These are phyloP conservation scores for Ochotona princeps DNA, from an alignment of 2,113 vertebrate genomes.

Conservation along the genomic window DNA sequence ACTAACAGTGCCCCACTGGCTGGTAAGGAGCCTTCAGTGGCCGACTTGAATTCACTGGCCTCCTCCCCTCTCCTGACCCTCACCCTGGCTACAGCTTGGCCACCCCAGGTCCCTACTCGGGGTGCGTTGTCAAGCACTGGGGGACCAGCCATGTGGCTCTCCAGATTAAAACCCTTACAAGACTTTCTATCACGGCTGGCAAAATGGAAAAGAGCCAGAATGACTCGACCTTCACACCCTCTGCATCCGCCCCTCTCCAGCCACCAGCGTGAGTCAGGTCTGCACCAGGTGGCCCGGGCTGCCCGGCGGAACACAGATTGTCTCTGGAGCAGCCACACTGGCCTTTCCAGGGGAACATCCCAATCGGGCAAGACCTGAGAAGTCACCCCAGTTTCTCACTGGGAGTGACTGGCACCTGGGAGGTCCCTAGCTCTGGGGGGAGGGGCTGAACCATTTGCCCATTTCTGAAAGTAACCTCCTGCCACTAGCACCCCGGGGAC, in stretches of 20 bases:
- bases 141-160: fast-evolving
- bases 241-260: neutral
- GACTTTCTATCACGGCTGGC: neutral
- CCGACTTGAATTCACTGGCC: neutral
- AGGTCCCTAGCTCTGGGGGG: fast-evolving
- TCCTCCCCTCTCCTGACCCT: neutral
- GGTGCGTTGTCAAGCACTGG: no score
- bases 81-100: neutral
- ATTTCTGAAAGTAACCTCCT: fast-evolving
- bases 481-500: fast-evolving
- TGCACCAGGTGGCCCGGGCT: neutral
- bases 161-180: neutral
- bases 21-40: neutral
- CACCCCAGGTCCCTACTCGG: no score
- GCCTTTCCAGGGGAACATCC: neutral
- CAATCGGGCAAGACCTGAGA: neutral
- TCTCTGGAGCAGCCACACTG: fast-evolving
- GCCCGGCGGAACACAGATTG: neutral
- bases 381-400: fast-evolving
- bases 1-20: no score
- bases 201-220: neutral
- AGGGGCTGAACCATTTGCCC: neutral
- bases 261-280: fast-evolving
- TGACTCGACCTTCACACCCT: neutral
- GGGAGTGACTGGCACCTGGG: fast-evolving